These are phyloP conservation scores for Fragum fragum DNA, from an alignment of 2,888 invertebrate genomes.

Conservation along the genomic window DNA sequence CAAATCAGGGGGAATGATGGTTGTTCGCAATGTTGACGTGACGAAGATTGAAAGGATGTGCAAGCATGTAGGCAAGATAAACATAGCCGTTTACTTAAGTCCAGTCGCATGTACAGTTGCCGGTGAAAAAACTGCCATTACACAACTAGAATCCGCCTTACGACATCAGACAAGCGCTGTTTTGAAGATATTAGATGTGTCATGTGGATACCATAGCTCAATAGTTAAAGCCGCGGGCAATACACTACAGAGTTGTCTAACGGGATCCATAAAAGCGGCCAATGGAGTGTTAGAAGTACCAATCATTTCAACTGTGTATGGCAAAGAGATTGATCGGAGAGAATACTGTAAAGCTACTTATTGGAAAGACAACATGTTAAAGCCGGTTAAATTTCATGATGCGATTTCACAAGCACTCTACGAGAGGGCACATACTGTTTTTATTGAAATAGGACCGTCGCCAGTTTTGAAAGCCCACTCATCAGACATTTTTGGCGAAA, in stretches of 20 bases:
- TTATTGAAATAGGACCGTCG: conserved; percentile 79
- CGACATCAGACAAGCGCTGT: background rate
- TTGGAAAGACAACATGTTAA: conserved; percentile 75
- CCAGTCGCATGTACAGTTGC: conserved; percentile 66
- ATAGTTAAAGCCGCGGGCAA: background rate
- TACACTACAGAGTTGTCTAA: background rate
- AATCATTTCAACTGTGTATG: conserved; percentile 66
- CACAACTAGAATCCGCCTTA: background rate
- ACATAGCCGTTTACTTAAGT: conserved; percentile 69
- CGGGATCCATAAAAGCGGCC: background rate
- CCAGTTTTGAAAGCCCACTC: conserved; percentile 64
- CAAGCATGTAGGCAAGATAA: conserved; percentile 22
- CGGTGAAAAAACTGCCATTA: conserved; percentile 59
- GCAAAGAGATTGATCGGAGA: conserved; percentile 39
- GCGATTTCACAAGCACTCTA: conserved; percentile 57
- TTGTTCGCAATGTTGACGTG: conserved; percentile 55
- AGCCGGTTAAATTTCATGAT: conserved; percentile 72
- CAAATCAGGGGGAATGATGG: conserved; percentile 74
- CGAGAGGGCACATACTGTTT: conserved; percentile 54
- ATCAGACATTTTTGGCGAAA: conserved; percentile 3
- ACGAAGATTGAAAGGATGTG: conserved; percentile 43
- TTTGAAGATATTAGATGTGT: background rate
- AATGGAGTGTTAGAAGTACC: background rate
- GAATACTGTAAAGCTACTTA: conserved; percentile 67
- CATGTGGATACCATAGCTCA: conserved; percentile 4